Evolutionary conservation across 1,140 invertebrate genomes (phyloP).

Genomic region (Atta texana): DNA sequence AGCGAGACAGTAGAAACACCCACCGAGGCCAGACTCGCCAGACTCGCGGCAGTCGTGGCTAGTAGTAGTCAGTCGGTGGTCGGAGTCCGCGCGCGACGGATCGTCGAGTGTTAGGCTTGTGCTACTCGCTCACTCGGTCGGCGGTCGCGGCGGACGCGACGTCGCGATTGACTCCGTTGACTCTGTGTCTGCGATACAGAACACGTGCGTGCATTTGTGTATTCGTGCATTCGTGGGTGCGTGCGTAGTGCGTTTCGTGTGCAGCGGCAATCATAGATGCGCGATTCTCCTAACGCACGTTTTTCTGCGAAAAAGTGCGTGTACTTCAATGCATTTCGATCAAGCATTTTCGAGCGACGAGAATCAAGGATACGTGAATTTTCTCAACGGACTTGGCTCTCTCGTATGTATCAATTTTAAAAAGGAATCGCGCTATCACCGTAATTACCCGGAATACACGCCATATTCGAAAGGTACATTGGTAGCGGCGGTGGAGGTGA

Average conservation of each 20-base stretch:
- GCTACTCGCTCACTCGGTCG: conserved; percentile 30
- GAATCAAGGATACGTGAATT: conserved; percentile 7
- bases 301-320: neutral
- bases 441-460: neutral
- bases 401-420: neutral
- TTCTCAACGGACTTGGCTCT: neutral
- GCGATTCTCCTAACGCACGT: neutral
- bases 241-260: neutral
- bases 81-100: conserved; percentile 75
- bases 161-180: conserved; percentile 22
- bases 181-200: neutral
- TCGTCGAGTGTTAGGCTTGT: conserved; percentile 36
- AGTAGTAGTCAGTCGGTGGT: conserved; percentile 75
- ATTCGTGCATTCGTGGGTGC: no score
- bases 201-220: conserved; percentile 18
- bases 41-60: neutral
- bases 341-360: neutral
- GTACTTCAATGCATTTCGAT: neutral
- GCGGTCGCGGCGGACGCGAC: neutral
- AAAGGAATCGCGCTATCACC: no score
- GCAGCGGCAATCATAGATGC: neutral
- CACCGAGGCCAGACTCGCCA: conserved; percentile 32
- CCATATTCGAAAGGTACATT: neutral
- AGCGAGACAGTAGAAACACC: conserved; percentile 50
- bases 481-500: neutral